Base-by-base conservation (phyloP, 23 tunicate genomes). In the Styela clava region DNA sequence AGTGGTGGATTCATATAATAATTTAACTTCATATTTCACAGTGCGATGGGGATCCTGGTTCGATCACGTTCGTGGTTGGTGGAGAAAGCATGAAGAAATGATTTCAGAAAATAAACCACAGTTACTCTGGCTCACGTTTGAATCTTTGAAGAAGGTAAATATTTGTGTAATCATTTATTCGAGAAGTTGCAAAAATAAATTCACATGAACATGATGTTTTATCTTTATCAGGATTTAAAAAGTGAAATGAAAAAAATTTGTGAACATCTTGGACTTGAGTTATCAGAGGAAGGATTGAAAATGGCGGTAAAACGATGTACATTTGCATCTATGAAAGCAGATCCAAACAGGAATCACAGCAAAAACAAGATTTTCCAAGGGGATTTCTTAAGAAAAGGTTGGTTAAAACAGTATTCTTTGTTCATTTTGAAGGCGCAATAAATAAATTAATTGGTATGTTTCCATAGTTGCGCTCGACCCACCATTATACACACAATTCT, bases 1-100 rank as follows among this genome's bases (percentile, higher is more conserved):
- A n/a, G n/a, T n/a, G n/a, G n/a, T n/a, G n/a, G n/a, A n/a, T n/a
- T n/a, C n/a, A n/a, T n/a, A n/a, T n/a, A n/a, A n/a, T n/a, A n/a
- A n/a, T n/a, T n/a, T n/a, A n/a, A n/a, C n/a, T n/a, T n/a, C n/a
- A n/a, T n/a, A 65, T 71, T 30, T 71, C 7, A 2, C 2, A 76
- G 81, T 76, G 81, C 21, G 81, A 44, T 76, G 81, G 81, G 81
- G 81, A 36, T 76, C 81, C 9, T 76, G 81, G 33, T 24, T 52
- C 21, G 65, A 76, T 36, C 81, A 76, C 65, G 65, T 76, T 25
- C 64, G 81, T 22, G 81, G 52, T 44, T 76, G 81, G 81, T 33
- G 52, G 62, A 36, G n/a, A 25, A 76, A 76, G 67, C 65, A 76
- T 24, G 31, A 52, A 22, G 81, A 76, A 51, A 52, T 76, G 24